Percentiles rank a stretch among this genome's conserved stretches.
These are phyloP conservation scores for Caenorhabditis sp. DNA, from an alignment of 2,888 invertebrate genomes.

Conservation along the genomic window DNA sequence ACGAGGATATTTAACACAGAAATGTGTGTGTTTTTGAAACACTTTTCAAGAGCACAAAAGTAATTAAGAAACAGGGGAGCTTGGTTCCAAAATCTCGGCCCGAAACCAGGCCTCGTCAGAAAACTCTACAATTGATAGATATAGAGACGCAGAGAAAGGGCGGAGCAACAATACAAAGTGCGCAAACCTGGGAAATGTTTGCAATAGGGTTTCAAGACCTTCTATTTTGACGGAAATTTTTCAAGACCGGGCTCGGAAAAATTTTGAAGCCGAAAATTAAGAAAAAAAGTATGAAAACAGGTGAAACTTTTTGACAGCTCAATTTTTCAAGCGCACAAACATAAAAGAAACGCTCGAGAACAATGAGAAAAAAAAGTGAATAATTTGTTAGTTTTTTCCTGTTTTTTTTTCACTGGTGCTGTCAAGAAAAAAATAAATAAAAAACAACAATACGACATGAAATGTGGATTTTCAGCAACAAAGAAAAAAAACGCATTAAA, in stretches of 20 bases:
- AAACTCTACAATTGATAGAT: no score
- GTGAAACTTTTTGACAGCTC: not conserved
- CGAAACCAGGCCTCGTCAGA: no score
- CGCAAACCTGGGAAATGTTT: no score
- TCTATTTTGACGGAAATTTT: no score
- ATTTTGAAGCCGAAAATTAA: not conserved
- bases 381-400: conserved; percentile 1
- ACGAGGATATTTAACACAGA: conserved; percentile 3
- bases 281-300: not conserved
- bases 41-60: not conserved
- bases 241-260: no score
- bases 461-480: no score
- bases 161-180: no score
- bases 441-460: not conserved
- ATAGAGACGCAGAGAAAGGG: no score
- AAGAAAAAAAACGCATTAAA: no score
- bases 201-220: no score
- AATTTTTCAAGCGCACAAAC: not conserved
- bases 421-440: not conserved
- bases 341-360: conserved; percentile 1
- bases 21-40: conserved; percentile 3
- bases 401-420: not conserved
- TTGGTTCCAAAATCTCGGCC: no score
- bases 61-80: conserved; percentile 1
- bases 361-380: not conserved